Conservation (phyloP, 2,797 vertebrate species). For the Protonibea diacanthus region DNA sequence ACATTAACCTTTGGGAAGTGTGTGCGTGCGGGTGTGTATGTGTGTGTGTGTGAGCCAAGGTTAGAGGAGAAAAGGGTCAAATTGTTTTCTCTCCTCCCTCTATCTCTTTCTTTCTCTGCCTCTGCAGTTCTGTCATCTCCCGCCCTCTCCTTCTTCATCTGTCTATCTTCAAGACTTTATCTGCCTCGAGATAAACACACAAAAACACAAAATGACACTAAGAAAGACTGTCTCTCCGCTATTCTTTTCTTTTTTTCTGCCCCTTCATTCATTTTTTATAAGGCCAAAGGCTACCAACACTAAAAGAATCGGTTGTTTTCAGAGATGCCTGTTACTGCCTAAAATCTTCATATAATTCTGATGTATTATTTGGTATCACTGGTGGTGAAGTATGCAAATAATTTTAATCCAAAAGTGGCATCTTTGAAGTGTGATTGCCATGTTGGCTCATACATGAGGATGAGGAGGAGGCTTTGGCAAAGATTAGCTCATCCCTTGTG, state of each 20-base stretch:
- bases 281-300: not conserved
- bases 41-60: slow-evolving; percentile 1
- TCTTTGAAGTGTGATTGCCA: not conserved
- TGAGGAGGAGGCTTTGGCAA: not conserved
- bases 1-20: slow-evolving; percentile 73
- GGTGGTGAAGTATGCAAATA: not conserved
- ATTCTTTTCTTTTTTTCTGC: not conserved
- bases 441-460: not conserved
- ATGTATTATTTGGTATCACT: not conserved
- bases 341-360: not conserved
- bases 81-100: slow-evolving; percentile 21
- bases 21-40: slow-evolving; percentile 14
- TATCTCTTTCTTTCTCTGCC: not conserved
- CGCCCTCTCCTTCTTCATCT: not conserved
- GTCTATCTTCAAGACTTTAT: slow-evolving; percentile 38
- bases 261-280: not conserved
- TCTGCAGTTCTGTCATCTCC: slow-evolving; percentile 30
- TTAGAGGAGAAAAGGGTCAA: slow-evolving; percentile 69
- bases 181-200: slow-evolving; percentile 37
- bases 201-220: slow-evolving; percentile 53
- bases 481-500: not conserved
- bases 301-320: not conserved
- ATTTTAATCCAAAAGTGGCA: not conserved
- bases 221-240: not conserved
- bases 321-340: too few species aligned